A percentile compares a stretch with the other conserved stretches of the same genome.
phyloP scores from a whole-genome alignment of 2,888 invertebrate genomes.

The Emmelina monodactyla region DNA sequence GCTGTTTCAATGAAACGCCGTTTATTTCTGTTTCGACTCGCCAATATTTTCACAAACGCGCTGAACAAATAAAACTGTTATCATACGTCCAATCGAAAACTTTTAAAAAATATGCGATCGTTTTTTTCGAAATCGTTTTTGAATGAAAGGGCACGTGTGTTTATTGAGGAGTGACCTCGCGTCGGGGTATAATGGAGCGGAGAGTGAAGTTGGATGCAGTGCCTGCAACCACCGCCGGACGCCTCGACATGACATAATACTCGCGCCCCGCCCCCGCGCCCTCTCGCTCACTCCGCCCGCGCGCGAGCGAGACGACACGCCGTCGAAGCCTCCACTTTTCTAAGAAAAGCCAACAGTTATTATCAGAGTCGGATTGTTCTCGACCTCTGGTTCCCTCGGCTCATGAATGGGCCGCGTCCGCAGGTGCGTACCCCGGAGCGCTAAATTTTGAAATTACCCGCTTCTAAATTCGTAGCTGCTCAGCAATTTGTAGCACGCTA shows the following conservation, averaged over 20 bases:
- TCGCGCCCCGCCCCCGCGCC: slow-evolving; percentile 51
- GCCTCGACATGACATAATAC: slow-evolving; percentile 51
- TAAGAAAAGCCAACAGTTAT: slow-evolving; percentile 62
- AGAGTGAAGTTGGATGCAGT: slow-evolving; percentile 34
- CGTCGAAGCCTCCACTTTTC: slow-evolving; percentile 58
- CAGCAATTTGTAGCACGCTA: slow-evolving; percentile 56
- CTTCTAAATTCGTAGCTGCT: slow-evolving; percentile 41
- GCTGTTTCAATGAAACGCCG: slow-evolving; percentile 28
- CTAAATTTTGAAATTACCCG: slow-evolving; percentile 47
- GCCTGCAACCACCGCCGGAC: slow-evolving; percentile 30
- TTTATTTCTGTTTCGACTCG: slow-evolving; percentile 24
- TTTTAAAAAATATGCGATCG: background rate
- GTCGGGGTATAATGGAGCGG: slow-evolving; percentile 40
- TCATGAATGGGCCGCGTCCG: slow-evolving; percentile 57
- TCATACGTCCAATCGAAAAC: too few species aligned
- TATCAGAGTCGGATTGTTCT: slow-evolving; percentile 55
- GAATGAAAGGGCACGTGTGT: slow-evolving; percentile 2
- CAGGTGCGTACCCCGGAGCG: slow-evolving; percentile 55
- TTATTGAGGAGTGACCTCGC: slow-evolving; percentile 25
- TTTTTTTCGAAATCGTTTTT: slow-evolving; percentile 5
- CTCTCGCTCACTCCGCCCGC: slow-evolving; percentile 32
- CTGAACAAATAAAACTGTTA: too few species aligned
- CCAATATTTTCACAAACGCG: too few species aligned
- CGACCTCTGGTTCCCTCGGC: slow-evolving; percentile 41
- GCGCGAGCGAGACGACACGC: slow-evolving; percentile 43